Conservation (phyloP, 2,113 vertebrate species). For the Anas platyrhynchos region DNA sequence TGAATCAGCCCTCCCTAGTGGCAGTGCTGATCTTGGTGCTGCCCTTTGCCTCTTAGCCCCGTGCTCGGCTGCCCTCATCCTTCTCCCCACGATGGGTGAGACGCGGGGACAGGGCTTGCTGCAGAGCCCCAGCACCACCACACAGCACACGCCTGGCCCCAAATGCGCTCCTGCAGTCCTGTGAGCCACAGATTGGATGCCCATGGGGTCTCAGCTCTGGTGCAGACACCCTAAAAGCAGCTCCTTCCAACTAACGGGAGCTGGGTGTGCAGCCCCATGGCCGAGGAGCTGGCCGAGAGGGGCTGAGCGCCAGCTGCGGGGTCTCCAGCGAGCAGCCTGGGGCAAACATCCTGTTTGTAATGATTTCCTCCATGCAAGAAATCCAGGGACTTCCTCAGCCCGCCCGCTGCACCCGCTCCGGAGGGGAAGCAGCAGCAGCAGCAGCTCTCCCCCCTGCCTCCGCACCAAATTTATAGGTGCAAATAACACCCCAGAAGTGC, state of each 20-base stretch:
- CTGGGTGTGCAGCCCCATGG: fast-evolving
- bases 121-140: fast-evolving
- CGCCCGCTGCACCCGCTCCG: fast-evolving
- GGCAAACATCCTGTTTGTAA: conserved; percentile 42
- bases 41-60: background rate
- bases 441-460: background rate
- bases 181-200: fast-evolving
- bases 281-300: fast-evolving
- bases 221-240: background rate
- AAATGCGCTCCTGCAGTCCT: background rate
- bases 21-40: background rate
- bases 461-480: background rate
- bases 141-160: too few species aligned
- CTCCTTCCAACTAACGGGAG: background rate
- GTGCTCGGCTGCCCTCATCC: fast-evolving
- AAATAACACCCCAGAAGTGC: background rate
- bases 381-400: conserved; percentile 6
- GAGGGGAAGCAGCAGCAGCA: background rate
- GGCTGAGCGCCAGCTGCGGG: fast-evolving
- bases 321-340: background rate
- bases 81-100: background rate
- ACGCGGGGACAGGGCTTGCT: fast-evolving
- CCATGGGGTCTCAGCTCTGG: fast-evolving
- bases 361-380: background rate
- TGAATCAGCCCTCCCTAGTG: background rate